These are phyloP conservation scores for Hesperia comma DNA, from an alignment of 2,888 invertebrate genomes.

Conservation along the genomic window DNA sequence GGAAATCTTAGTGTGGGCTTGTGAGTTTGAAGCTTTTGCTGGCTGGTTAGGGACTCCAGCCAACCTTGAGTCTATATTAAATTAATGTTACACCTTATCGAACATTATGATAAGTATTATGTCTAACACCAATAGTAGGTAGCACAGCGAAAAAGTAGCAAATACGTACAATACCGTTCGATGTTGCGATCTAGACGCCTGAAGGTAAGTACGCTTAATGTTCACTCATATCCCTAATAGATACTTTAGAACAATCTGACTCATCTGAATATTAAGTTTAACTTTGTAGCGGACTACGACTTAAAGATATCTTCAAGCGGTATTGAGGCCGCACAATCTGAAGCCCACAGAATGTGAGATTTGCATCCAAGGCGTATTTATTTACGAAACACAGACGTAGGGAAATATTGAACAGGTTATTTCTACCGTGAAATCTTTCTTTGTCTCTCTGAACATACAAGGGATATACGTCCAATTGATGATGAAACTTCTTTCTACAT, in stretches of 20 bases:
- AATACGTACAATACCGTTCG: too few relatives aligned
- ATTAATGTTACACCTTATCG: too few relatives aligned
- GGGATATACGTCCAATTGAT: too few relatives aligned
- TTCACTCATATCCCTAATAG: neutral
- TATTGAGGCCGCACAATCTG: constrained; percentile 13
- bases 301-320: neutral
- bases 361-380: constrained; percentile 16
- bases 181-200: neutral
- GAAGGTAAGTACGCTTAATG: neutral
- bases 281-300: constrained; percentile 16
- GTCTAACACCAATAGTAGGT: too few relatives aligned
- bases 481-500: too few relatives aligned
- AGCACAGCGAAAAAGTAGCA: too few relatives aligned
- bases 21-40: too few relatives aligned
- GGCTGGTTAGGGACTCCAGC: too few relatives aligned
- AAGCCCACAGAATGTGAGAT: constrained; percentile 13
- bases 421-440: neutral
- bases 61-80: too few relatives aligned
- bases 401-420: constrained; percentile 4
- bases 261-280: too few relatives aligned
- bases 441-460: neutral
- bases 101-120: too few relatives aligned
- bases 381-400: constrained; percentile 6
- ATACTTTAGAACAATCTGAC: neutral
- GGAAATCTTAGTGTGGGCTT: too few relatives aligned